Evolutionary conservation across 2,113 vertebrate species (phyloP).

Genomic region (Okapia johnstoni): DNA sequence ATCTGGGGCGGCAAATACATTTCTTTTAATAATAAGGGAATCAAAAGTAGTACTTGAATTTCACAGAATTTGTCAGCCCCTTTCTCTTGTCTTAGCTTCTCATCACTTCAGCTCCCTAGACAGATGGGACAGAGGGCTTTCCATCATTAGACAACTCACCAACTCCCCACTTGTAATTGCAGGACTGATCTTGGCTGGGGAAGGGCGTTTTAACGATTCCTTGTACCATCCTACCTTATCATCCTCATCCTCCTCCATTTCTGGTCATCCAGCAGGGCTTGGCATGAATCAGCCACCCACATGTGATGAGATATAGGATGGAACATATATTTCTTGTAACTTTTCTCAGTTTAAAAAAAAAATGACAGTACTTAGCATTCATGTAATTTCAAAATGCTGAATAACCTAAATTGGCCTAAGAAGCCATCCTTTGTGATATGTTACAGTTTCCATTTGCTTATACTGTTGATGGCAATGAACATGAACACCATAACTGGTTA

Average conservation of each 20-base stretch:
- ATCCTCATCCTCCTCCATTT: background rate
- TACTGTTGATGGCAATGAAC: background rate
- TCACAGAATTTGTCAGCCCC: background rate
- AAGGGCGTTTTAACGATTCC: background rate
- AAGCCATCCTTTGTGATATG: background rate
- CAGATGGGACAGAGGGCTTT: background rate
- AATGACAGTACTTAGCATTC: background rate
- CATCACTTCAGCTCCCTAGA: background rate
- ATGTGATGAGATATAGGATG: background rate
- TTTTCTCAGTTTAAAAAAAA: background rate
- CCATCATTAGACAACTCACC: background rate
- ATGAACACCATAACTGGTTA: background rate
- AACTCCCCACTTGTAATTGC: background rate
- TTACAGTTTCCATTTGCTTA: background rate
- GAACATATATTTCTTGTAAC: background rate
- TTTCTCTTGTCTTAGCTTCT: background rate
- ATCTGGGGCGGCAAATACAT: background rate
- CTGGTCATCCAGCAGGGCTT: background rate
- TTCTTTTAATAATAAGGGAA: background rate
- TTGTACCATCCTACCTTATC: background rate
- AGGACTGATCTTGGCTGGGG: background rate
- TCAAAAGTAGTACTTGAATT: background rate
- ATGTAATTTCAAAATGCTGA: background rate
- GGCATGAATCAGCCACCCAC: background rate
- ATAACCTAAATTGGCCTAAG: background rate